Evolutionary conservation across 2,888 invertebrate species (phyloP).

Genomic region (Arrhopalites spinosus): DNA sequence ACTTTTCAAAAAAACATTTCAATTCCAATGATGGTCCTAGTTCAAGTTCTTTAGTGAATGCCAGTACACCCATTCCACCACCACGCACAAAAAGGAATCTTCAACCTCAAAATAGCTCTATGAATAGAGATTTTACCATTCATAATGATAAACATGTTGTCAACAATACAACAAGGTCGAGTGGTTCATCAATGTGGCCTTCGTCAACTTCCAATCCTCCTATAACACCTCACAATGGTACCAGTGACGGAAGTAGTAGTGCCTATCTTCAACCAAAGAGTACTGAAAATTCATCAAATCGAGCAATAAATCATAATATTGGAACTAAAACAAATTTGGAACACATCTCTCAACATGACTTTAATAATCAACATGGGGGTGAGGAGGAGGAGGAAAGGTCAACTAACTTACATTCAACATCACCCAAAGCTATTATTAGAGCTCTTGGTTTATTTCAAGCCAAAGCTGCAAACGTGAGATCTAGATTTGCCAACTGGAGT

Average conservation of each 20-base stretch:
- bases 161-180: too few species aligned
- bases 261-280: too few species aligned
- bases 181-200: too few species aligned
- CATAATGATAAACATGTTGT: too few species aligned
- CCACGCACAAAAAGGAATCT: conserved; percentile 48
- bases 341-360: not conserved
- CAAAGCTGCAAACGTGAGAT: conserved; percentile 53
- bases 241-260: too few species aligned
- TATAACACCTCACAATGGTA: too few species aligned
- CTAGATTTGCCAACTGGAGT: conserved; percentile 50
- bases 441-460: conserved; percentile 55
- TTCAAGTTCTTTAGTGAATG: not conserved
- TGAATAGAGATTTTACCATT: not conserved
- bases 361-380: not conserved
- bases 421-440: conserved; percentile 52
- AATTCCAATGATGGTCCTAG: conserved; percentile 5
- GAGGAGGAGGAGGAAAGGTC: not conserved
- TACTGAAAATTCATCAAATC: too few species aligned
- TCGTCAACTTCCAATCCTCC: too few species aligned
- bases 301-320: too few species aligned
- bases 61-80: conserved; percentile 47
- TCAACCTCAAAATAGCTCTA: not conserved
- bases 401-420: conserved; percentile 22
- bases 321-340: too few species aligned
- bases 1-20: conserved; percentile 13